A percentile compares a stretch with the other conserved stretches of the same genome.
These are phyloP conservation scores for Formica aserva DNA, from an alignment of 2,888 invertebrate species.

Conservation along the genomic window DNA sequence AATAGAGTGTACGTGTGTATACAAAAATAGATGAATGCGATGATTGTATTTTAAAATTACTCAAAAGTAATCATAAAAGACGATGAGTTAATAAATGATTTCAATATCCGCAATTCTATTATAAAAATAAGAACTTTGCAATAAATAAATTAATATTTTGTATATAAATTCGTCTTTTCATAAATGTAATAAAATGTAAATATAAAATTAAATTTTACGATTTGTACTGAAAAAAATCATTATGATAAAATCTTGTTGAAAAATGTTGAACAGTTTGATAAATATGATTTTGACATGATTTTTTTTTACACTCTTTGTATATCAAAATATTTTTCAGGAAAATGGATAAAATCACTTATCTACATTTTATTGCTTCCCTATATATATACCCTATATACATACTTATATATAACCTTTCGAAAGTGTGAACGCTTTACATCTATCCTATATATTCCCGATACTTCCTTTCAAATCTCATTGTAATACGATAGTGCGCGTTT, in stretches of 20 bases:
- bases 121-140: background rate
- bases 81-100: background rate
- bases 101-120: background rate
- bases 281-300: background rate
- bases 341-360: conserved; percentile 22
- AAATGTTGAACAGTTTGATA: background rate
- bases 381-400: conserved; percentile 6
- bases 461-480: conserved; percentile 46
- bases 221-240: background rate
- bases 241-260: background rate
- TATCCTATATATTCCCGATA: conserved; percentile 24
- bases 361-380: conserved; percentile 50
- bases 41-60: background rate
- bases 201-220: background rate
- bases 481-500: conserved; percentile 23
- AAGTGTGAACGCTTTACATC: conserved; percentile 18
- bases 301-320: background rate
- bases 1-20: background rate
- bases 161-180: background rate
- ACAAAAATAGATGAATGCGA: background rate
- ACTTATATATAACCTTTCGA: background rate
- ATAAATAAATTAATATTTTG: background rate
- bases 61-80: background rate
- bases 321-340: background rate
- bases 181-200: background rate